phyloP scores from a whole-genome alignment of 2,797 vertebrate species.

The Leuciscus waleckii region DNA sequence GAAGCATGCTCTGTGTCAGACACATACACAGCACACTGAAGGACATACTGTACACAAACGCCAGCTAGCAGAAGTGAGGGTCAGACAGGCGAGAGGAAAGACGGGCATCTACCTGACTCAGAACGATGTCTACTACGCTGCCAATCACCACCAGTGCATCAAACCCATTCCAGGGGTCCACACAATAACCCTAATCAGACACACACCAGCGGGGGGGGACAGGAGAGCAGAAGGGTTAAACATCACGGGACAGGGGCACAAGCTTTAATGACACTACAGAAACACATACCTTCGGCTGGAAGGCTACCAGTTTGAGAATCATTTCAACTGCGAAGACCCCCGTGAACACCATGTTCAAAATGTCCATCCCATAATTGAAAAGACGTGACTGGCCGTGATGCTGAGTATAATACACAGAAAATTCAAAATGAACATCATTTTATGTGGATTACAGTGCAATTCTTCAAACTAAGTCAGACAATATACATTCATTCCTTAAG shows the following conservation, averaged over 20 bases:
- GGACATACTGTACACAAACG: constrained; percentile 44
- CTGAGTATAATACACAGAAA: constrained; percentile 69
- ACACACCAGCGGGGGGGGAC: constrained; percentile 39
- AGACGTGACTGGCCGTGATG: constrained; percentile 94
- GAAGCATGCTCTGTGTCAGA: not conserved
- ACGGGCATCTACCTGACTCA: constrained; percentile 92
- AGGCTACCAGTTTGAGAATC: constrained; percentile 97
- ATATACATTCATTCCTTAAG: not conserved
- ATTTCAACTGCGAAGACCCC: constrained; percentile 99
- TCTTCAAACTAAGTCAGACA: not conserved
- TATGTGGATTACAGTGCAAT: not conserved
- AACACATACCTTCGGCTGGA: constrained; percentile 92
- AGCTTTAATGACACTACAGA: not conserved
- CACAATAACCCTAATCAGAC: constrained; percentile 94
- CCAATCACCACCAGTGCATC: constrained; percentile 99
- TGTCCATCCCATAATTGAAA: constrained; percentile 97
- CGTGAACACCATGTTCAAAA: constrained; percentile 99
- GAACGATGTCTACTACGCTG: constrained; percentile 99
- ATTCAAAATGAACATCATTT: not conserved
- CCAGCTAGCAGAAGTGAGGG: constrained; percentile 66
- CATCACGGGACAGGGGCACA: constrained; percentile 16
- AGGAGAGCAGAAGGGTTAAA: constrained; percentile 39
- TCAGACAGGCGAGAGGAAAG: constrained; percentile 71
- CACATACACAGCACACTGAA: constrained; percentile 3
- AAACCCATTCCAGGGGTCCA: constrained; percentile 99